Conservation (phyloP, 2,113 vertebrate genomes). For the Rhabdornis inornatus region DNA sequence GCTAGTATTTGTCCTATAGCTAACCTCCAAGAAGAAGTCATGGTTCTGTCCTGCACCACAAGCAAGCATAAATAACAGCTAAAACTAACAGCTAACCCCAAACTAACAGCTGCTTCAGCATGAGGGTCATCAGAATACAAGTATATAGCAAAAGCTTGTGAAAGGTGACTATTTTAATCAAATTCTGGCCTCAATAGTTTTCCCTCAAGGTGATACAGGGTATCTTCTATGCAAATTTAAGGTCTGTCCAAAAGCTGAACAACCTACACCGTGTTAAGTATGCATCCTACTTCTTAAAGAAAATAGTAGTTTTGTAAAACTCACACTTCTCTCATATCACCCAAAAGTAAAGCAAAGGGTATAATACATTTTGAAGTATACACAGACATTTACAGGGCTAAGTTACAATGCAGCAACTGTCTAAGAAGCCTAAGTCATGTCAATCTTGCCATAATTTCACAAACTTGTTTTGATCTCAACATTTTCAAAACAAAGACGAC, state of each 20-base stretch:
- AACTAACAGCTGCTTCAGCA: background rate
- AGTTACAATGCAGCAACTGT: background rate
- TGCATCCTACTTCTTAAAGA: background rate
- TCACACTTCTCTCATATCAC: background rate
- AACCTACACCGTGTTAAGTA: background rate
- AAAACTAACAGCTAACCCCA: background rate
- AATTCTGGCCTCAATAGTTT: background rate
- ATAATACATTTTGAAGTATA: background rate
- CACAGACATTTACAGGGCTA: background rate
- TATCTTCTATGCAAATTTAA: background rate
- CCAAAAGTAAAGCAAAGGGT: background rate
- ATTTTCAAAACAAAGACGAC: background rate
- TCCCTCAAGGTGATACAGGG: background rate
- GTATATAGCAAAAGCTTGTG: background rate
- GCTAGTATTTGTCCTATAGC: background rate
- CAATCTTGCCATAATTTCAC: background rate
- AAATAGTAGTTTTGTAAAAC: background rate
- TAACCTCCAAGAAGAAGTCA: background rate
- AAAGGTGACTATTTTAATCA: background rate
- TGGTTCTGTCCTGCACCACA: background rate
- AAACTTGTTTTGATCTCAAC: background rate
- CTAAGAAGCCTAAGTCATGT: background rate
- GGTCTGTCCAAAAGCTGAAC: background rate
- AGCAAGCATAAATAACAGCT: background rate
- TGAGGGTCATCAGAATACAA: rapidly evolving